phyloP scores from a whole-genome alignment of 2,113 vertebrate species.

The Motacilla tschutschensis region DNA sequence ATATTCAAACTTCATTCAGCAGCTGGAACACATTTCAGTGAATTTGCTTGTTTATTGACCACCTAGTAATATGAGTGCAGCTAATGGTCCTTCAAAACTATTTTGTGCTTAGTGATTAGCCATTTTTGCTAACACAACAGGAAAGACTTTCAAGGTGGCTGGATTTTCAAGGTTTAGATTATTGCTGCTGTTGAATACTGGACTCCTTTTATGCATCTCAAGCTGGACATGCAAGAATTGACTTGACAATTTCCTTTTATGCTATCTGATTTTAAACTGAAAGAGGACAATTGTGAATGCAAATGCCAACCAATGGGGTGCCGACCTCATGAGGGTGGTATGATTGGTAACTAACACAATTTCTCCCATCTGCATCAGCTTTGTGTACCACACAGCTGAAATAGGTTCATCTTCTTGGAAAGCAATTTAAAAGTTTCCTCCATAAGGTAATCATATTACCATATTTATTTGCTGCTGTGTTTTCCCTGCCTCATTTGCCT shows the following conservation, averaged over 20 bases:
- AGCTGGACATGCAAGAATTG: neutral
- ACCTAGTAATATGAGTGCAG: neutral
- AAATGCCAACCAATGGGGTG: neutral
- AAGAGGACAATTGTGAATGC: conserved; percentile 1
- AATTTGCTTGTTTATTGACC: neutral
- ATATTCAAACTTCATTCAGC: neutral
- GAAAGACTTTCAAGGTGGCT: neutral
- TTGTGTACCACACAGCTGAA: neutral
- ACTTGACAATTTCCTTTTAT: conserved; percentile 8
- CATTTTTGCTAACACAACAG: neutral
- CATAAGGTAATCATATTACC: conserved; percentile 39
- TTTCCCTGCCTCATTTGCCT: conserved; percentile 36
- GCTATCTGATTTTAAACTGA: neutral
- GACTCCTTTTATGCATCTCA: neutral
- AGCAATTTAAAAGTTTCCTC: conserved; percentile 46
- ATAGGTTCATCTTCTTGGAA: neutral
- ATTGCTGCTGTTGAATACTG: neutral
- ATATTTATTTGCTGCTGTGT: conserved; percentile 23
- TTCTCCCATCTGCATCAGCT: neutral
- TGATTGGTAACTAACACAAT: neutral
- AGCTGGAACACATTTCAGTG: neutral
- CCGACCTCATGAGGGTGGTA: neutral
- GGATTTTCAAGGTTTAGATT: neutral
- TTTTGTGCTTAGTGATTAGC: neutral
- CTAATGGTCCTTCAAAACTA: neutral